Base-by-base conservation (phyloP, 2,797 vertebrate species). In the Typhlichthys subterraneus region DNA sequence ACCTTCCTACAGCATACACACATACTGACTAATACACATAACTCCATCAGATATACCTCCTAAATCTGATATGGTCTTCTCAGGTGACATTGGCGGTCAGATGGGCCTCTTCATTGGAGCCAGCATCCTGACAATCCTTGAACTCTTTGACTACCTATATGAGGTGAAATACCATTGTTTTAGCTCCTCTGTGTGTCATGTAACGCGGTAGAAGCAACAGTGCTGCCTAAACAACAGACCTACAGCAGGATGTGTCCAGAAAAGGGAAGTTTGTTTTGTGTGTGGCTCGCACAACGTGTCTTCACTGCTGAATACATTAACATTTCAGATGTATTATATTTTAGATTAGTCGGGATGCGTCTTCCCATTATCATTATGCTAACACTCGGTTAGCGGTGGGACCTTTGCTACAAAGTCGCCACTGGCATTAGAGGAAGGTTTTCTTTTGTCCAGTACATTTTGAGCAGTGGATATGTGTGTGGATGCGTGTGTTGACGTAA, bases 71-170 rank as follows among this genome's bases (percentile, higher is more conserved):
- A 29, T 65, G 71, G 13, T 63, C 51, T 67, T 70, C 38, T 2
- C 88, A 99, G 97, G 97, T 84, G 97, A 99, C 85, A 99, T 99
- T 0, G 97, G 97, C 13, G 97, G 97, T 73, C 97, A 99, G 91
- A 99, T 99, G 97, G 97, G 97, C 19, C 92, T 99, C 61, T 99
- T 99, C 85, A 99, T 99, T 0, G 97, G 97, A n/a, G 97, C 97
- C 85, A 99, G 97, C 61, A 95, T 99, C 85, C 94, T 99, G 70
- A 99, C 97, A 0, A 93, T 99, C 61, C 94, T 99, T 58, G 97
- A 99, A 81, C 93, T 99, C 61, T 97, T 99, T 12, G 97, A 99
- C 88, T 99, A 99, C 17, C 93, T 96, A 57, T 99, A 99, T 1
- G 97, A 99, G 96, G 97, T 99, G 86, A 92, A 90, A 67, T 3